Base-by-base conservation (phyloP, 2,113 vertebrate species). In the Rana temporaria region DNA sequence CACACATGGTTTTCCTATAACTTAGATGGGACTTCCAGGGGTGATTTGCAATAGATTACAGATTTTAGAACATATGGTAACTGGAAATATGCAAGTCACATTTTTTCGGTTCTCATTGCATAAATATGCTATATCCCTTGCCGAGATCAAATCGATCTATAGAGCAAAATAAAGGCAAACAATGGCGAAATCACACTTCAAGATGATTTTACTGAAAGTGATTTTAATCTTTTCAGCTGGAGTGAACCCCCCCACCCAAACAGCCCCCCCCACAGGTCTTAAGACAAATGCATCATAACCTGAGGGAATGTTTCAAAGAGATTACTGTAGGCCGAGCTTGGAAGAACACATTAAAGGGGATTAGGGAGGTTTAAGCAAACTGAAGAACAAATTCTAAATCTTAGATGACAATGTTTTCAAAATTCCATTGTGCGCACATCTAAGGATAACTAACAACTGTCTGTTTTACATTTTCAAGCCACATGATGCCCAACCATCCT, bases 11-110 rank as follows among this genome's bases (percentile, higher is more conserved):
- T 59, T 30, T 42, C 69, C 69, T 79, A 70, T 38, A 32, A 56
- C 56, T 69, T 60, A 6, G 72, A 59, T 48, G 65, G 65, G 78
- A 70, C 32, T 69, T 79, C 78, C 66, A 59, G 78, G 66, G 66
- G 78, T 70, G 66, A 60, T 79, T 42, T 70, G 53, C 55, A 79
- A 38, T 70, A 69, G 78, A 42, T 15, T 48, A 60, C 64, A 79
- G 65, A 79, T 69, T 69, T 69, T 69, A 60, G 32, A 67, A 79
- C 78, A 79, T 69, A 79, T 79, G 78, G 30, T 70, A 20, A n/a
- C 38, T 75, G 57, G 19, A 62, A 75, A 75, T 60, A 75, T 48
- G n/a, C 56, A 75, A 62, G 72, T 42, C 30, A 62, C 16, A 19
- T 22, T 57, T 1, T 75, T 75, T 62, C 26, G 17, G 17, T 57